Evolutionary conservation across 1,140 invertebrate genomes (phyloP), one percentile per base, ranked within the genome.

Genomic region (Cherax destructor): DNA sequence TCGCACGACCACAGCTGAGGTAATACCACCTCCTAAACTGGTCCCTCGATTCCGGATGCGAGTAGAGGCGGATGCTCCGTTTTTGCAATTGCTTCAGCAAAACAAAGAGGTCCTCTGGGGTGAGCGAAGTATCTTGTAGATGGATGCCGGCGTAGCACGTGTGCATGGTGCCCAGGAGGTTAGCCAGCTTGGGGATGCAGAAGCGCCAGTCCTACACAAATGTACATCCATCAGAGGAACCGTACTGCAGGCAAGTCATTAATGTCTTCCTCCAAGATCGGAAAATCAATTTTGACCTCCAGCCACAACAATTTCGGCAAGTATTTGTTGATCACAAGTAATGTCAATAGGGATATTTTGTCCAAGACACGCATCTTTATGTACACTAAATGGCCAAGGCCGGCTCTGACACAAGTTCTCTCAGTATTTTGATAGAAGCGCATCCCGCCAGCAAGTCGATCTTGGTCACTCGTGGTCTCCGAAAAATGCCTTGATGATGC

Each of bases 21-120:
- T 92, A 93, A 52, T 93, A 93, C 92, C 92, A 93, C 30, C 81
- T 69, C 7, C 92, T 59, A 76, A 92, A 93, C 52, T 83, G 85
- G 13, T 91, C 87, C 72, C 87, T 81, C 9, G 83, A 69, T 30
- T 88, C 79, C 18, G 91, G 65, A 9, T 80, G 41, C 16, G 79
- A 88, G 21, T 90, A 76, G 7, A 93, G 52, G 16, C 49, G 74
- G 30, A 93, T 86, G 10, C 84, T 84, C 30, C 77, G 84, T 59
- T 90, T 92, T 18, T 86, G 79, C 72, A 93, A 69, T 21, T 92
- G 90, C 86, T 93, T 93, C 7, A 93, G 69, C 13, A 93, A 65
- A 0, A 91, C 88, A 76, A 81, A 93, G 21, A 93, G 65, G 4
- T 90, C 91, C 77, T 93, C 92, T 50, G 92, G 92, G 7, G 91